Evolutionary conservation across 2,888 invertebrate species (phyloP).

Genomic region (Synergus itoensis): DNA sequence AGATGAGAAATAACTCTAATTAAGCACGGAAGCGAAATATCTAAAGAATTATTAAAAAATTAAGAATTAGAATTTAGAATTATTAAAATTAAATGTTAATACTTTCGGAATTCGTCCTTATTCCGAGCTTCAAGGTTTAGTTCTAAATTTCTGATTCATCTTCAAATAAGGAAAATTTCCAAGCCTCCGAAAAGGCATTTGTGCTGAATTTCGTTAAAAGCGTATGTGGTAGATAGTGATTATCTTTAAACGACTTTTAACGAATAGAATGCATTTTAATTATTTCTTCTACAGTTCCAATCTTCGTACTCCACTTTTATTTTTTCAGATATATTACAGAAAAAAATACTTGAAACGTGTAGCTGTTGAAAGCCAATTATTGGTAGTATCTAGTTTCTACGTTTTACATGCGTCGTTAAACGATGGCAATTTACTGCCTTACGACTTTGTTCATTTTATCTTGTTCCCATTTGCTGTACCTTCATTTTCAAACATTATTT

Average conservation of each 20-base stretch:
- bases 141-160: background rate
- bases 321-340: background rate
- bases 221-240: background rate
- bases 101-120: background rate
- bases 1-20: background rate
- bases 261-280: conserved; percentile 7
- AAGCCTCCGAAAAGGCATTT: background rate
- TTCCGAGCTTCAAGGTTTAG: background rate
- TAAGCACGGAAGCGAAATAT: background rate
- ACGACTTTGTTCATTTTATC: background rate
- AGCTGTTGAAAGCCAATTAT: background rate
- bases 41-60: background rate
- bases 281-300: background rate
- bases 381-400: background rate
- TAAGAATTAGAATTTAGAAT: too few relatives aligned
- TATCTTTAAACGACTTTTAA: conserved; percentile 31
- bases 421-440: background rate
- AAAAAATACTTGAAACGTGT: background rate
- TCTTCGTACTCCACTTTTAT: background rate
- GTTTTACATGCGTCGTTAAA: conserved; percentile 8
- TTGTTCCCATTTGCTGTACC: background rate
- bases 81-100: too few relatives aligned
- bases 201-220: background rate
- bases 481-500: background rate
- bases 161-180: background rate